Conservation (phyloP, 2,888 invertebrate genomes). For the Andrena fulva region DNA sequence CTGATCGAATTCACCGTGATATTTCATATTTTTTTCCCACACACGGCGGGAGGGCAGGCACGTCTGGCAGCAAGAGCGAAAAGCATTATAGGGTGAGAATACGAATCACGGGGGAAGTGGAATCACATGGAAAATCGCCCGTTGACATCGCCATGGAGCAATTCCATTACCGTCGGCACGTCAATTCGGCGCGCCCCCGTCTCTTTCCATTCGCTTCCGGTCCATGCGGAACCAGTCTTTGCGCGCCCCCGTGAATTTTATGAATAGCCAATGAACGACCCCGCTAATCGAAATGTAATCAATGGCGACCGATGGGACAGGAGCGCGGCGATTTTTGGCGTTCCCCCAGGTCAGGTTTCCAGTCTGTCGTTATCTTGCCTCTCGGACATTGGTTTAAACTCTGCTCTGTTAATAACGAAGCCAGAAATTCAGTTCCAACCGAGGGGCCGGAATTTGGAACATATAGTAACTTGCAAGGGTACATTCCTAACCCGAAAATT, state of each 20-base stretch:
- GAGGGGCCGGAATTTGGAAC: too few relatives aligned
- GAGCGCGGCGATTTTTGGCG: background rate
- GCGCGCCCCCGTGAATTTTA: slow-evolving; percentile 51
- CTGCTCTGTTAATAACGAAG: too few relatives aligned
- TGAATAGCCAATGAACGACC: slow-evolving; percentile 62
- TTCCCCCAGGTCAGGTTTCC: too few relatives aligned
- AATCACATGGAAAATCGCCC: slow-evolving; percentile 67
- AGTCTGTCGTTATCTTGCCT: too few relatives aligned
- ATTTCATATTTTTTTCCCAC: slow-evolving; percentile 24
- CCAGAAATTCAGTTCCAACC: too few relatives aligned
- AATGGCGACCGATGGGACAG: slow-evolving; percentile 21
- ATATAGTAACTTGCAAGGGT: too few relatives aligned
- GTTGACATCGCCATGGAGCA: slow-evolving; percentile 57
- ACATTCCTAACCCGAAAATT: too few relatives aligned
- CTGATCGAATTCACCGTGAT: slow-evolving; percentile 18
- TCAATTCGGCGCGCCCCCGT: slow-evolving; percentile 54
- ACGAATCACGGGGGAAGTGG: slow-evolving; percentile 61
- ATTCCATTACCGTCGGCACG: slow-evolving; percentile 66
- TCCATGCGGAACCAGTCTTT: background rate
- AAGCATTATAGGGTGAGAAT: slow-evolving; percentile 53
- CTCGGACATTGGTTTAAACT: too few relatives aligned
- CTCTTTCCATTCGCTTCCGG: slow-evolving; percentile 29
- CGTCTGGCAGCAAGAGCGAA: slow-evolving; percentile 8
- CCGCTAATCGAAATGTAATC: slow-evolving; percentile 62
- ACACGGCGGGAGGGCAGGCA: background rate